A percentile compares a stretch with the other conserved stretches of the same genome.
phyloP scores from a whole-genome alignment of 1,140 invertebrate genomes.

The Zaprionus capensis region DNA sequence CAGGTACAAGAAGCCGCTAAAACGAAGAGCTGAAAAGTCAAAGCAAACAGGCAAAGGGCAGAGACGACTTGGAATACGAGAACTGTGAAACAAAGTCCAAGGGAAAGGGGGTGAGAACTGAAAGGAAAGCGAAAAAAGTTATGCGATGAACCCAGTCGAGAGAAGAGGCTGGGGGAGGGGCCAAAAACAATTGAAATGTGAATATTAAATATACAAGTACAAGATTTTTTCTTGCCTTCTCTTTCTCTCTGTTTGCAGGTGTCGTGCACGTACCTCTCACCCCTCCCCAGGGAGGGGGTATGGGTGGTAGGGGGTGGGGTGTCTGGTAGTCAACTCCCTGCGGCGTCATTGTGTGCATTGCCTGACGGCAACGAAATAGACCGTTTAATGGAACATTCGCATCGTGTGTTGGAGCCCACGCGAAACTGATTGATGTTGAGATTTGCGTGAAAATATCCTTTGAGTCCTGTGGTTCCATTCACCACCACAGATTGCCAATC shows the following conservation, averaged over 20 bases:
- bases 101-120: neutral
- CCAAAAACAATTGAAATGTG: conserved; percentile 75
- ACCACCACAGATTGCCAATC: conserved; percentile 34
- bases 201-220: conserved; percentile 78
- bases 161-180: neutral
- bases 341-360: conserved; percentile 72
- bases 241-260: conserved; percentile 17
- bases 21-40: conserved; percentile 58
- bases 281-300: neutral
- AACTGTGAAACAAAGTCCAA: conserved; percentile 19
- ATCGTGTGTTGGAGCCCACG: conserved; percentile 35
- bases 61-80: conserved; percentile 4
- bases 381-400: conserved; percentile 69
- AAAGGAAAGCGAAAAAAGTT: conserved; percentile 26
- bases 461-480: conserved; percentile 10
- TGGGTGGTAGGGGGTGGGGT: neutral
- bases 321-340: conserved; percentile 51
- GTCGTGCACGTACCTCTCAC: neutral
- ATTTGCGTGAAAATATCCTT: conserved; percentile 13
- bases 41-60: conserved; percentile 57
- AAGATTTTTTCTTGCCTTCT: conserved; percentile 42
- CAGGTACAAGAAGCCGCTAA: conserved; percentile 12
- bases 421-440: conserved; percentile 65
- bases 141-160: conserved; percentile 49
- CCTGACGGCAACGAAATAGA: conserved; percentile 54